phyloP scores from a whole-genome alignment of 2,888 invertebrate species.

The Agrochola lychnidis region DNA sequence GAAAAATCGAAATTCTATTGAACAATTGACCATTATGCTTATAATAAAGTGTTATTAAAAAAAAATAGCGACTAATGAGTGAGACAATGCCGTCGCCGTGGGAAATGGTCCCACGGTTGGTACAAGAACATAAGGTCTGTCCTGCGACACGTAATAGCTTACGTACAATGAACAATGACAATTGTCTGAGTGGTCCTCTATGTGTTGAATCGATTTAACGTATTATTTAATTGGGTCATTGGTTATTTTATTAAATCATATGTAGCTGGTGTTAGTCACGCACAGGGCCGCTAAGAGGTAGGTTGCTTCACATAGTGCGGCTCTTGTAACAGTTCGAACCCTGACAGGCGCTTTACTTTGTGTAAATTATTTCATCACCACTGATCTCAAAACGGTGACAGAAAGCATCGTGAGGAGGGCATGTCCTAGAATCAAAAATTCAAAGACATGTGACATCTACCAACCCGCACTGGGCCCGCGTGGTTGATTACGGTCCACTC shows the following conservation, averaged over 20 bases:
- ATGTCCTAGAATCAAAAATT: too few species aligned
- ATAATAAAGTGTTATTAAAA: conserved; percentile 86
- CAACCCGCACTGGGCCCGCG: too few species aligned
- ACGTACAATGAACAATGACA: conserved; percentile 76
- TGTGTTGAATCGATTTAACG: conserved; percentile 66
- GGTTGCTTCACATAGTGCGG: not conserved
- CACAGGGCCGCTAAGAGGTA: not conserved
- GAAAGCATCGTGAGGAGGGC: too few species aligned
- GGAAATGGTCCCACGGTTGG: conserved; percentile 82
- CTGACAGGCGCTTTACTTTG: too few species aligned
- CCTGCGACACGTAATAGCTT: conserved; percentile 67
- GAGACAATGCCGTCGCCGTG: conserved; percentile 82
- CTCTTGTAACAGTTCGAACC: not conserved
- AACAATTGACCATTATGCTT: conserved; percentile 89
- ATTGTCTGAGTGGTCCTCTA: conserved; percentile 72
- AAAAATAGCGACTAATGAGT: conserved; percentile 80
- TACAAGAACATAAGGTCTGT: conserved; percentile 64
- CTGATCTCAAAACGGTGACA: too few species aligned
- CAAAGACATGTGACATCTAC: too few species aligned
- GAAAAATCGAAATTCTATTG: conserved; percentile 72
- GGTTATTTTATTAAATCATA: conserved; percentile 54
- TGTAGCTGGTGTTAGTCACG: conserved; percentile 10
- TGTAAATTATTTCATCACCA: too few species aligned
- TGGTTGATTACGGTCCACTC: too few species aligned
- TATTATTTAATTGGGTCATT: conserved; percentile 66